A percentile compares a stretch with the other conserved stretches of the same genome.
phyloP scores from a whole-genome alignment of 1,140 invertebrate species.

The Alviniconcha marisindica region DNA sequence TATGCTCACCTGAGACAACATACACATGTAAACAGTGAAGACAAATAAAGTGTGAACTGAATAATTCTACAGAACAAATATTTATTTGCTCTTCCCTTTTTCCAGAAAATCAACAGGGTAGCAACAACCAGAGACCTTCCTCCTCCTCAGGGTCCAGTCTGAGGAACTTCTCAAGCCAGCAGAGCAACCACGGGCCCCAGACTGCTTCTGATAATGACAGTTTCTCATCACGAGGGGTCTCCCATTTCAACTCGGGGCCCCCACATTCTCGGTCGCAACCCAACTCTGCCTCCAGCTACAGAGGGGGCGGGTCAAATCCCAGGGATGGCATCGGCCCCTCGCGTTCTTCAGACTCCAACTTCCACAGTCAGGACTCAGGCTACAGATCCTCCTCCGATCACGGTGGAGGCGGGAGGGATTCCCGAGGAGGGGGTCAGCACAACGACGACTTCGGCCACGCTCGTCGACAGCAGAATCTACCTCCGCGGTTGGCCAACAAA shows the following conservation, averaged over 20 bases:
- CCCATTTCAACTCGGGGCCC: not conserved
- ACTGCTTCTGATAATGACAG: not conserved
- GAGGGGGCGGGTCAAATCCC: not conserved
- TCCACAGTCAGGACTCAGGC: not conserved
- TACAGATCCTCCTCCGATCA: slow-evolving; percentile 14
- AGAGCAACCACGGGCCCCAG: not conserved
- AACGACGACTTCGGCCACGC: not conserved
- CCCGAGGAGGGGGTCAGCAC: not conserved
- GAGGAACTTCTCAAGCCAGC: not conserved
- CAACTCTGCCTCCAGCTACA: too few relatives aligned
- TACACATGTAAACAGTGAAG: too few relatives aligned
- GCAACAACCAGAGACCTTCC: not conserved
- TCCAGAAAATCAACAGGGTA: not conserved
- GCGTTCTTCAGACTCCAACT: slow-evolving; percentile 2
- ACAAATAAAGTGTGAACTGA: too few relatives aligned
- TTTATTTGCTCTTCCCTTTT: not conserved
- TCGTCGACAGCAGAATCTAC: slow-evolving; percentile 41
- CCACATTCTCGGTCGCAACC: not conserved
- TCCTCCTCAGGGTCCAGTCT: not conserved
- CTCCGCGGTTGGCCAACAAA: slow-evolving; percentile 43
- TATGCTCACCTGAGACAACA: too few relatives aligned
- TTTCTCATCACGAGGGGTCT: not conserved
- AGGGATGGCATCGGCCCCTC: not conserved
- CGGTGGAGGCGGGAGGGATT: not conserved
- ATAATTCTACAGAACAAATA: too few relatives aligned